Percentiles rank a stretch among this genome's conserved stretches.
Evolutionary conservation across 37 sponge, comb jelly and placozoan species (phyloP).

Genomic region (Theonella swinhoei): DNA sequence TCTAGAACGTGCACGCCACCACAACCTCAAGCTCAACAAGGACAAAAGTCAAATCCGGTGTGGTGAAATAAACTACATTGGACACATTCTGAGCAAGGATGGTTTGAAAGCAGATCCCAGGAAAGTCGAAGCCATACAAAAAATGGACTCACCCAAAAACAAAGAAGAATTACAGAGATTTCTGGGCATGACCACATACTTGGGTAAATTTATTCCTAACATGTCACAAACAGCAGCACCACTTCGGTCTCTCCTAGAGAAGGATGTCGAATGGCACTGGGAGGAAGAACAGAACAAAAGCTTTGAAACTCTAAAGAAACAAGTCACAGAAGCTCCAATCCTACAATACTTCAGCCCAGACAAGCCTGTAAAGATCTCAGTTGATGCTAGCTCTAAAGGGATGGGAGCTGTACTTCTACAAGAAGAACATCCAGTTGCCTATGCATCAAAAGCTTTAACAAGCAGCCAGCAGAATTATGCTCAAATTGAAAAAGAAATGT

Average conservation of each 20-base stretch:
- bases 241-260: neutral
- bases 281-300: neutral
- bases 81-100: conserved; percentile 41
- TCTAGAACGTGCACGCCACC: conserved; percentile 19
- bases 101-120: conserved; percentile 59
- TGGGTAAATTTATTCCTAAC: neutral
- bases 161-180: conserved; percentile 16
- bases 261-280: conserved; percentile 14
- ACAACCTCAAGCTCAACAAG: conserved; percentile 36
- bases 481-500: too few species aligned
- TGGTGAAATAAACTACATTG: conserved; percentile 23
- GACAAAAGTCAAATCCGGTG: conserved; percentile 22
- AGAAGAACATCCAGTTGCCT: neutral
- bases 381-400: conserved; percentile 9
- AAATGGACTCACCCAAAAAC: conserved; percentile 28
- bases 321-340: neutral
- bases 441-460: neutral
- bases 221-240: neutral
- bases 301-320: too few species aligned
- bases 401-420: neutral
- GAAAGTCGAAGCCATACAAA: conserved; percentile 29
- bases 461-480: conserved; percentile 4
- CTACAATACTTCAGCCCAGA: neutral
- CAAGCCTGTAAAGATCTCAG: neutral
- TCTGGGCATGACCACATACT: conserved; percentile 2